Evolutionary conservation across 1,140 invertebrate species (phyloP), one percentile per base, ranked within the genome.

Genomic region (Vanessa tameamea): DNA sequence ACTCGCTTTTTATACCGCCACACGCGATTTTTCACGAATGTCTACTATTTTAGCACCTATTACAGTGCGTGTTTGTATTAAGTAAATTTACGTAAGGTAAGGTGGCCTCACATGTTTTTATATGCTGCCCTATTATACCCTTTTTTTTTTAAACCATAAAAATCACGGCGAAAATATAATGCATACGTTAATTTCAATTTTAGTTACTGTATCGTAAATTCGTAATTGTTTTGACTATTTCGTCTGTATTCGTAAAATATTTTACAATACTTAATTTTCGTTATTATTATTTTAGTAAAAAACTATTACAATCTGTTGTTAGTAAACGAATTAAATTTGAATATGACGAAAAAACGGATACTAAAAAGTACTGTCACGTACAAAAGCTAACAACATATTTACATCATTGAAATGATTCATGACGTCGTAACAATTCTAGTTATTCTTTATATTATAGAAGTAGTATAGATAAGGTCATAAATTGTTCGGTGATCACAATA

Each of bases 11-110:
- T 87, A 78, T 85, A 77, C 76, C 68, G 50, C 71, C 71, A 80
- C 84, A 87, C 83, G 87, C 82, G 80, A 89, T 86, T 88, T 87
- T 88, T 87, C 85, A 88, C 85, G 80, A 90, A 85, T 81, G 80
- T 75, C 77, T 80, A 73, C 53, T 66, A 73, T 84, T 82, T 86
- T 78, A 78, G 73, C 80, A 84, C 78, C 71, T 82, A 78, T 79
- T 81, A 76, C 75, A 69, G 50, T 53, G 50, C n/a, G 53, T 23
- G 53, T 57, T 57, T 9, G 16, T 11, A 23, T 57, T 57, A 23
- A 57, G 53, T 57, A 26, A 23, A 57, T 57, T 57, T 57, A 57
- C 26, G 55, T 59, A 59, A 59, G 20, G 55, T 59, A 59, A 59
- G 20, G 11, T 11, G 20, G 20, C 23, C 55, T 6, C 26, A 26